phyloP scores from a whole-genome alignment of 2,888 invertebrate genomes.

The Anodontia alba region DNA sequence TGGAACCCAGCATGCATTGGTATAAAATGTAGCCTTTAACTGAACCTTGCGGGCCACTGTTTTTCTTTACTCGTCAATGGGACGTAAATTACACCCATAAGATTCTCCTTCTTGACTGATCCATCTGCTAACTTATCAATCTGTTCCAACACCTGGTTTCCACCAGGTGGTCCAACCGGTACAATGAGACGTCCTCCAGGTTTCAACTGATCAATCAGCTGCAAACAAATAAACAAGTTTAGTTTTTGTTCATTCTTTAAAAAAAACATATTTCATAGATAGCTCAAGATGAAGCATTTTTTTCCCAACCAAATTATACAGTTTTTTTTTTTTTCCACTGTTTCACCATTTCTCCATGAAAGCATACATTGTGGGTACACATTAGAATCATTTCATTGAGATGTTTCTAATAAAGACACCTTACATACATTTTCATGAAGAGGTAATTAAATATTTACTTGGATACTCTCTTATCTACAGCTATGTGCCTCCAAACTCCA shows the following conservation, averaged over 20 bases:
- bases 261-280: neutral
- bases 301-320: too few species aligned
- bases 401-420: too few species aligned
- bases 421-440: too few species aligned
- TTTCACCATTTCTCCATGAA: too few species aligned
- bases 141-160: constrained; percentile 93
- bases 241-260: neutral
- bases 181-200: constrained; percentile 95
- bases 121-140: constrained; percentile 95
- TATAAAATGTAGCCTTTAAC: constrained; percentile 58
- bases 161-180: constrained; percentile 90
- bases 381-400: too few species aligned
- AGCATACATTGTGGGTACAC: too few species aligned
- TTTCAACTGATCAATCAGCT: constrained; percentile 94
- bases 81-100: constrained; percentile 99
- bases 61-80: constrained; percentile 95
- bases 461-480: too few species aligned
- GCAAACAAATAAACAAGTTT: constrained; percentile 54
- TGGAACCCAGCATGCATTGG: constrained; percentile 48
- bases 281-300: too few species aligned
- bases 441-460: too few species aligned
- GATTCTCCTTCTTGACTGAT: constrained; percentile 89
- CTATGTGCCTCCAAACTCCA: too few species aligned
- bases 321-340: too few species aligned
- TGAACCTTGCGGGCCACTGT: constrained; percentile 88